These are phyloP conservation scores for Mylabris sibirica DNA, from an alignment of 2,888 invertebrate genomes.

Conservation along the genomic window DNA sequence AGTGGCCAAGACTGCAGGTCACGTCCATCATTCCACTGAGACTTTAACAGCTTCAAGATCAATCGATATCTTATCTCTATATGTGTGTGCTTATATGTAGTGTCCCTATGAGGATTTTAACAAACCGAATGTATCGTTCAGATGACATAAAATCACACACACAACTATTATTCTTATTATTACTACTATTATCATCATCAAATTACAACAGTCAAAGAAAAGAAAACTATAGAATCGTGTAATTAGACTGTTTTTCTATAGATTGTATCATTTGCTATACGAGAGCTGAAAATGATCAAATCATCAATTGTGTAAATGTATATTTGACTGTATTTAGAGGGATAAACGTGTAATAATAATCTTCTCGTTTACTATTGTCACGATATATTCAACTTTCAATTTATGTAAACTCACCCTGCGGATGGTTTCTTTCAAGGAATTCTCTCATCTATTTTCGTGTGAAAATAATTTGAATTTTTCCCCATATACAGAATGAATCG, in stretches of 20 bases:
- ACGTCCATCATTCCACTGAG: slow-evolving; percentile 38
- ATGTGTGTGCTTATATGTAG: background rate
- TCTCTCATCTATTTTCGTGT: background rate
- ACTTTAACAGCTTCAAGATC: slow-evolving; percentile 37
- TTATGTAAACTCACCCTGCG: background rate
- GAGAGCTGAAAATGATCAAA: background rate
- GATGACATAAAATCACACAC: background rate
- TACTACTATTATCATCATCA: background rate
- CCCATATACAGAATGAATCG: background rate
- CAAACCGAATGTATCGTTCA: background rate
- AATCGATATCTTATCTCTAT: slow-evolving; percentile 32
- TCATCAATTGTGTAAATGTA: background rate
- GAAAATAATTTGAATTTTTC: background rate
- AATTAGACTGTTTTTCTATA: background rate
- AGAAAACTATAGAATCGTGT: background rate
- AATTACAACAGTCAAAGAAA: background rate
- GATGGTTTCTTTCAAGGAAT: background rate
- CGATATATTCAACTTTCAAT: background rate
- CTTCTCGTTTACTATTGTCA: background rate
- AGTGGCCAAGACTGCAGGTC: slow-evolving; percentile 30
- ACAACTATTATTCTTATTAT: background rate
- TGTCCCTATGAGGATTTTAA: background rate
- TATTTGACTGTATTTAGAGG: background rate
- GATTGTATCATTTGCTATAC: background rate
- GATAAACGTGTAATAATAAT: background rate